These are phyloP conservation scores for Ips nitidus DNA, from an alignment of 1,140 invertebrate species.

Conservation along the genomic window DNA sequence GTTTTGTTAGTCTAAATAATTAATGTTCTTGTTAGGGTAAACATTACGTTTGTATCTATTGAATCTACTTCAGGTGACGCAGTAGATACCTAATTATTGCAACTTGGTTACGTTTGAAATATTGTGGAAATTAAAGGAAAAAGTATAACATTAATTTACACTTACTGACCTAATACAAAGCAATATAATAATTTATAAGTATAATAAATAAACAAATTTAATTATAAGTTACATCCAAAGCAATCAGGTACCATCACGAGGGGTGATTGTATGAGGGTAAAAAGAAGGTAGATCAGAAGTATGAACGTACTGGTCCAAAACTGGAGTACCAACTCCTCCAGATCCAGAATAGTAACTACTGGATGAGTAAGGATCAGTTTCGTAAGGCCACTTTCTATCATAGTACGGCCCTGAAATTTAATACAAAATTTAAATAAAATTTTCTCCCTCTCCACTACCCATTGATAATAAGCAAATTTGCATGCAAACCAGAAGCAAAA, in stretches of 20 bases:
- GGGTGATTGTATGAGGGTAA: background rate
- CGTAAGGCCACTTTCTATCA: slow-evolving; percentile 40
- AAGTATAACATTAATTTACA: too few species aligned
- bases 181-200: too few species aligned
- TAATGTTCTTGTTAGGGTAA: too few species aligned
- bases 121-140: too few species aligned
- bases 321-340: background rate
- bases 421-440: background rate
- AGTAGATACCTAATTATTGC: too few species aligned
- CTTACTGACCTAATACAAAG: too few species aligned
- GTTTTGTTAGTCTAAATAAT: too few species aligned
- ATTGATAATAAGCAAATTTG: background rate
- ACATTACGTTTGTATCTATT: too few species aligned
- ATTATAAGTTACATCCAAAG: too few species aligned
- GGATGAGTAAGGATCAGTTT: slow-evolving; percentile 12
- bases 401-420: slow-evolving; percentile 41
- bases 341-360: background rate
- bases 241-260: background rate
- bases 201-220: too few species aligned
- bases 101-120: too few species aligned
- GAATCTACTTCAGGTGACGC: too few species aligned
- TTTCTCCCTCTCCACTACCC: background rate
- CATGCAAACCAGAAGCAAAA: background rate
- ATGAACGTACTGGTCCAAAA: background rate
- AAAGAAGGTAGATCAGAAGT: background rate